phyloP scores from a whole-genome alignment of 1,140 invertebrate genomes.

The Gonioctena quinquepunctata region DNA sequence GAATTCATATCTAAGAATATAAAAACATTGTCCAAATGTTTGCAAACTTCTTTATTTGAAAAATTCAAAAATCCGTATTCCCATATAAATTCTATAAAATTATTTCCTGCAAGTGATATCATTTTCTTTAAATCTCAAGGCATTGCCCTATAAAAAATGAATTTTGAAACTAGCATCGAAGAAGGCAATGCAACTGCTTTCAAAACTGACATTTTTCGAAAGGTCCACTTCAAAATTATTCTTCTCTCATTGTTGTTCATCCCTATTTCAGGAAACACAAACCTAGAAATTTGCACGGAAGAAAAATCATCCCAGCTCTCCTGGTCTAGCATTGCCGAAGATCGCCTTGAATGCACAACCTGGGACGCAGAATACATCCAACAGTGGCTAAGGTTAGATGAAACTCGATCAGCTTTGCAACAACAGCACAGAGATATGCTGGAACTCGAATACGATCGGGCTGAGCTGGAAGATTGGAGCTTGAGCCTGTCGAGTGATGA shows the following conservation, averaged over 20 bases:
- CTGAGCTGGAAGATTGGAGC: slow-evolving; percentile 80
- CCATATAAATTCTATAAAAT: no score
- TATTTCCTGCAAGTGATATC: no score
- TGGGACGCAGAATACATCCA: slow-evolving; percentile 76
- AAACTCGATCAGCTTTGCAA: slow-evolving; percentile 66
- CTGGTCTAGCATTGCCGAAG: slow-evolving; percentile 61
- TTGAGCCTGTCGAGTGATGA: slow-evolving; percentile 73
- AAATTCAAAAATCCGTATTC: no score
- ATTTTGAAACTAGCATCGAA: no score
- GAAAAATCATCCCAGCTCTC: slow-evolving; percentile 57
- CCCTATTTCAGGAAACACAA: slow-evolving; percentile 39
- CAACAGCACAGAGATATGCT: slow-evolving; percentile 70
- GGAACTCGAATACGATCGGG: slow-evolving; percentile 73
- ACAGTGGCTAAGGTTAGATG: slow-evolving; percentile 74
- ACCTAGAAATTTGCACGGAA: slow-evolving; percentile 35
- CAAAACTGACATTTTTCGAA: no score
- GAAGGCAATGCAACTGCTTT: no score
- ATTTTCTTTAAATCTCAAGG: no score
- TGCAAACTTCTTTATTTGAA: no score
- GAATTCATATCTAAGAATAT: no score
- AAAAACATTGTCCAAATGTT: no score
- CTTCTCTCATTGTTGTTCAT: background rate
- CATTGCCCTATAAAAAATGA: no score
- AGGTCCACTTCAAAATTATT: no score
- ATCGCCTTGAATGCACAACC: slow-evolving; percentile 63